Evolutionary conservation across 2,888 invertebrate genomes (phyloP), one percentile per base, ranked within the genome.

Genomic region (Drosophila paucipuncta): DNA sequence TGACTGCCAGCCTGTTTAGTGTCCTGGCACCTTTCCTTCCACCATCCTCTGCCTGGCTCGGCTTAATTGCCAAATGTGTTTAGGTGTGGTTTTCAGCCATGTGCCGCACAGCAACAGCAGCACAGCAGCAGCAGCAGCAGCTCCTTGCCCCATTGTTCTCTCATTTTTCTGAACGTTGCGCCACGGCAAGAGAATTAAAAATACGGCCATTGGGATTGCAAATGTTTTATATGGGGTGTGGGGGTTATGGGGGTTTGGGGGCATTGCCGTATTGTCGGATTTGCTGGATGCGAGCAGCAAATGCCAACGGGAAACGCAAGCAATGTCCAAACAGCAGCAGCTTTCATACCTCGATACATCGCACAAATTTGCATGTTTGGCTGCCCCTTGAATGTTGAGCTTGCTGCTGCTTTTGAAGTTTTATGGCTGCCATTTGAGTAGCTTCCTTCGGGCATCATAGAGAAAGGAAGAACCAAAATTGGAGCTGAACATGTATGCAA

Each of bases 31-130:
- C 47, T 64, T 41, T 64, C 57, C 41, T 9, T 47, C 39, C 43
- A 30, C 25, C 37, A 50, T 57, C 68, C 60, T 28, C 35, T 22
- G 37, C 37, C 7, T 37, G 59, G 64, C 74, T 73, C 58, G 69
- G 77, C 82, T 89, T 87, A 87, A 87, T 87, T 87, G 87, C 87
- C 87, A 90, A 90, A 87, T 90, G 87, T 87, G 90, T 90, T 87
- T 87, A 90, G 82, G 89, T 87, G 90, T 78, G 87, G 90, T 90
- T 90, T 89, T 90, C 78, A 84, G 89, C 81, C 86, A 74, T 76
- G 73, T 73, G 73, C 70, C 69, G 49, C 58, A 58, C 22, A 58
- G 41, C n/a, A 65, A 64, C 74, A 73, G 55, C 39, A 35, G 0
- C 74, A 73, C 39, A 35, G 2, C 59, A 68, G 41, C 59, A 39